Conservation (phyloP, 2,888 invertebrate genomes). For the Dryomyza anilis region DNA sequence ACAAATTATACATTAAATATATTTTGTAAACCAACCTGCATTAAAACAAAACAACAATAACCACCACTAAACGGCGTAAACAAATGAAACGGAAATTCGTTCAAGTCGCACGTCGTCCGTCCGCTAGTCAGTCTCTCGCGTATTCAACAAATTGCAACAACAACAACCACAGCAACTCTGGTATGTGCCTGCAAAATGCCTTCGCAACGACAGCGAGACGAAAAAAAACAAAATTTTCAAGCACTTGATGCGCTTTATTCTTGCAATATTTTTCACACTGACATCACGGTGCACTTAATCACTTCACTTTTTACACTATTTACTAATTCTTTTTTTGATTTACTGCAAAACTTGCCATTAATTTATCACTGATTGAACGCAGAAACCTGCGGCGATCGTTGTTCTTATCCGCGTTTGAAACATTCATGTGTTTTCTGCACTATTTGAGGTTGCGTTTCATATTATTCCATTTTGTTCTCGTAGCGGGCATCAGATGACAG, state of each 20-base stretch:
- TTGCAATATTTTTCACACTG: background rate
- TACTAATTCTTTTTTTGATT: no score
- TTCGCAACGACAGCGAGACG: background rate
- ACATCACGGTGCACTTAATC: background rate
- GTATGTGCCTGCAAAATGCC: background rate
- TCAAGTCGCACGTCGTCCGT: no score
- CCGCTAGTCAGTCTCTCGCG: background rate
- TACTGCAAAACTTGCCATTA: no score
- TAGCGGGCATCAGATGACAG: no score
- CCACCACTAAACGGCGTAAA: no score
- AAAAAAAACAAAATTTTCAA: background rate
- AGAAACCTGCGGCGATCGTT: conserved; percentile 1
- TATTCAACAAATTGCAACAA: no score
- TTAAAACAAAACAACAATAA: no score
- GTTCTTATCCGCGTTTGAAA: background rate
- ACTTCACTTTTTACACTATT: background rate
- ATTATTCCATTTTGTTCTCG: no score
- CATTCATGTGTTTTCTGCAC: conserved; percentile 4
- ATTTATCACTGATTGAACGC: no score
- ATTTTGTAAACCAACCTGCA: no score
- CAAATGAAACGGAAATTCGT: no score
- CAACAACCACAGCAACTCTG: background rate
- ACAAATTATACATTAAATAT: no score
- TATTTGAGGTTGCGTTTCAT: background rate
- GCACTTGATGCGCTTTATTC: background rate